phyloP scores from a whole-genome alignment of 2,113 vertebrate genomes.

The Benitochromis conjunctus region DNA sequence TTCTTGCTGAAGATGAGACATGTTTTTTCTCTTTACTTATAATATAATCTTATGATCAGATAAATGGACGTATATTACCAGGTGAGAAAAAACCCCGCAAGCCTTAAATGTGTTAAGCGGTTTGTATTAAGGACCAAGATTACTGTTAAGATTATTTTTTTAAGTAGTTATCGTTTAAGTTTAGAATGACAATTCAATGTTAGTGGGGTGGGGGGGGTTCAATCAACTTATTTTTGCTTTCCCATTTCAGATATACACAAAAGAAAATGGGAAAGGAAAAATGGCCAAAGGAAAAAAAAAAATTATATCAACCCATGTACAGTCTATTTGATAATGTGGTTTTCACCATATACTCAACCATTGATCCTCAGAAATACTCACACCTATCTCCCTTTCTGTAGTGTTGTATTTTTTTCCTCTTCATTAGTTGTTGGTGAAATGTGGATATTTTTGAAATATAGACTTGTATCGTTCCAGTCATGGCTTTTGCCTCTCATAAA shows the following conservation, averaged over 20 bases:
- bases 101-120: neutral
- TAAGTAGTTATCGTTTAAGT: neutral
- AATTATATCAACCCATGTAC: too few species aligned
- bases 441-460: neutral
- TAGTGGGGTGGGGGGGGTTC: fast-evolving
- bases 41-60: neutral
- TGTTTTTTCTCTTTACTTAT: neutral
- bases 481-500: neutral
- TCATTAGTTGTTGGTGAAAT: neutral
- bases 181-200: neutral
- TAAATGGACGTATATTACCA: neutral
- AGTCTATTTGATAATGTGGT: too few species aligned
- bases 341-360: too few species aligned
- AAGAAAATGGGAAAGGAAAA: too few species aligned
- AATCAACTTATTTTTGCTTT: neutral
- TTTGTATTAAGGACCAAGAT: neutral
- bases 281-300: too few species aligned
- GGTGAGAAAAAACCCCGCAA: fast-evolving
- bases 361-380: too few species aligned
- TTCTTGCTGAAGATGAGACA: neutral
- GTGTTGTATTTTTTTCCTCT: neutral
- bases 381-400: neutral
- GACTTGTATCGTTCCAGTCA: too few species aligned
- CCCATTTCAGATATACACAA: too few species aligned
- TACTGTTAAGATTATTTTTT: neutral